Percentiles rank a stretch among this genome's conserved stretches.
Conservation (phyloP, 2,113 vertebrate genomes). For the Willisornis vidua region DNA sequence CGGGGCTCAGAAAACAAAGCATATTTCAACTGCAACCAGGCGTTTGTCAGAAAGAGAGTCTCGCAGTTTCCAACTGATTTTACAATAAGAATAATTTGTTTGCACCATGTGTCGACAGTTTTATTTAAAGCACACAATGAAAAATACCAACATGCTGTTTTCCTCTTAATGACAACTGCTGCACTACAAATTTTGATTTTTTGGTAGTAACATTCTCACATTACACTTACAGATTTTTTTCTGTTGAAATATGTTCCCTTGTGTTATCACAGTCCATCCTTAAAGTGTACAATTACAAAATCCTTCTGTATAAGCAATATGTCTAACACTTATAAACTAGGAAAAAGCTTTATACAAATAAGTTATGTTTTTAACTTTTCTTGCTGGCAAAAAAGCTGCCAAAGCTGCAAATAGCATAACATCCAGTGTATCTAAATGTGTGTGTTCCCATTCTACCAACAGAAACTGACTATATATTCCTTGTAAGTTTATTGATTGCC, state of each 20-base stretch:
- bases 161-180: background rate
- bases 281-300: conserved; percentile 3
- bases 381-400: background rate
- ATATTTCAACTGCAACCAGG: background rate
- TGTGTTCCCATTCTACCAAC: conserved; percentile 23
- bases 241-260: conserved; percentile 52
- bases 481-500: background rate
- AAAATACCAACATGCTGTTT: conserved; percentile 12
- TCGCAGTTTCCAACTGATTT: background rate
- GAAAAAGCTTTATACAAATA: background rate
- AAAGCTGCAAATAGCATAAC: background rate
- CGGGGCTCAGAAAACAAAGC: conserved; percentile 27
- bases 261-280: conserved; percentile 35
- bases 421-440: conserved; percentile 1
- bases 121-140: conserved; percentile 34
- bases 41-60: background rate
- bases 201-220: conserved; percentile 14
- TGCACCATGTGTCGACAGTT: background rate
- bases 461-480: background rate
- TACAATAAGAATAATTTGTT: background rate
- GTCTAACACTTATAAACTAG: background rate
- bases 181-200: background rate
- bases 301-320: background rate
- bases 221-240: background rate
- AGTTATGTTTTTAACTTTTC: background rate